phyloP scores from a whole-genome alignment of 2,888 invertebrate genomes.

The Caprella mutica region DNA sequence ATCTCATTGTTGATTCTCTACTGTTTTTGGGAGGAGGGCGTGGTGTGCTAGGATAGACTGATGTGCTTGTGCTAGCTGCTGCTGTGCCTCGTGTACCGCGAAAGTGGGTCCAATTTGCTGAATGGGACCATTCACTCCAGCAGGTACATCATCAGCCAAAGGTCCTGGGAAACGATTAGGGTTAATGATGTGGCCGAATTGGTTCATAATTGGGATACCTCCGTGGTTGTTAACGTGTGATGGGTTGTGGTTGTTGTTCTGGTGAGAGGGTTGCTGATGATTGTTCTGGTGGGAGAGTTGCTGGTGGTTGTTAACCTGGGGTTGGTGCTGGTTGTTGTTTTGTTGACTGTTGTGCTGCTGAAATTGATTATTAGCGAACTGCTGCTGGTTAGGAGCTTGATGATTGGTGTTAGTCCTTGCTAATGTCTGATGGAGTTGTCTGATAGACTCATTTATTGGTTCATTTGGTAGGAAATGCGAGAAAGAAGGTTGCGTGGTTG shows the following conservation, averaged over 20 bases:
- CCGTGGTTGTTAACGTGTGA: not conserved
- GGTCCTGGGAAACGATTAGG: conserved; percentile 11
- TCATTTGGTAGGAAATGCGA: not conserved
- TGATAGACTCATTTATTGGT: not conserved
- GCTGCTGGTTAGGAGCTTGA: not conserved
- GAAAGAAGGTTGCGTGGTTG: not conserved
- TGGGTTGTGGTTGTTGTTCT: not conserved
- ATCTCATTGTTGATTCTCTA: no score
- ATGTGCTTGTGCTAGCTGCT: not conserved
- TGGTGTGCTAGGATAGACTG: conserved; percentile 2
- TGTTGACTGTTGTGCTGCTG: no score
- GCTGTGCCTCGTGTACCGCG: conserved; percentile 8
- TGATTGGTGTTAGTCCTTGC: not conserved
- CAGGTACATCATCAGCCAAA: conserved; percentile 7
- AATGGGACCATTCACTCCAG: not conserved
- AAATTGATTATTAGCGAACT: not conserved
- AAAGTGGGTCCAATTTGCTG: conserved; percentile 5
- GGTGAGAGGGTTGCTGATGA: conserved; percentile 1
- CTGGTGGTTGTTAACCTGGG: not conserved
- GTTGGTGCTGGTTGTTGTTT: no score
- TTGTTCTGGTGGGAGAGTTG: conserved; percentile 6
- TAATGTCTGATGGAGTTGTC: not conserved
- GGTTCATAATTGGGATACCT: conserved; percentile 3
- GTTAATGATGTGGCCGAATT: conserved; percentile 7
- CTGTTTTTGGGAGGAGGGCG: not conserved